Conservation (phyloP, 2,888 invertebrate species). For the Scaptomyza caliginosa region DNA sequence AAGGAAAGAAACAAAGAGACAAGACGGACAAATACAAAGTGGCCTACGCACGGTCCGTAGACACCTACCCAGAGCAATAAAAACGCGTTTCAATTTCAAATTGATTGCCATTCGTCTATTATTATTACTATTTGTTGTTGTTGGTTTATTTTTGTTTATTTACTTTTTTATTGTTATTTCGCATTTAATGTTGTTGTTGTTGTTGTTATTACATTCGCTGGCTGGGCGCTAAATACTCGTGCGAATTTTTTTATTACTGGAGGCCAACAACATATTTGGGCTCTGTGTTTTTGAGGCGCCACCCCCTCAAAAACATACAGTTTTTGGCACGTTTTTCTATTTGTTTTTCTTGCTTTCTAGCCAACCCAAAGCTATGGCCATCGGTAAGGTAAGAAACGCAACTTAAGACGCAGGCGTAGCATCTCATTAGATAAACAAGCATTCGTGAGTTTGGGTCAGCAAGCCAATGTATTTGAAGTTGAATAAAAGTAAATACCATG, state of each 20-base stretch:
- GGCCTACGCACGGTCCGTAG: constrained; percentile 66
- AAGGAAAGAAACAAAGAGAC: constrained; percentile 7
- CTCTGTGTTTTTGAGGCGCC: constrained; percentile 52
- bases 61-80: constrained; percentile 60
- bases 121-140: constrained; percentile 52
- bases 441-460: constrained; percentile 48
- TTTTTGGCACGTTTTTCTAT: constrained; percentile 53
- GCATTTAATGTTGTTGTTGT: constrained; percentile 40
- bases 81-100: constrained; percentile 78
- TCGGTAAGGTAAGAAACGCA: constrained; percentile 54
- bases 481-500: constrained; percentile 22
- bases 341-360: constrained; percentile 66
- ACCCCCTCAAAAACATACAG: constrained; percentile 56
- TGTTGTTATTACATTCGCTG: constrained; percentile 45
- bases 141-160: constrained; percentile 22
- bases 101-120: constrained; percentile 73
- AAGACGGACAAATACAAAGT: constrained; percentile 34
- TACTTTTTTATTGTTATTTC: constrained; percentile 50
- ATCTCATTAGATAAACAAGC: constrained; percentile 33
- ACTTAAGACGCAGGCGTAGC: constrained; percentile 37
- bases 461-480: constrained; percentile 47
- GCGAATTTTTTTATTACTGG: constrained; percentile 69
- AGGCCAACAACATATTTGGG: constrained; percentile 58
- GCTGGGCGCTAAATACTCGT: constrained; percentile 73
- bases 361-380: constrained; percentile 41